Percentiles rank a stretch among this genome's conserved stretches.
These are phyloP conservation scores for Drosophila triauraria DNA, from an alignment of 1,140 invertebrate species.

Conservation along the genomic window DNA sequence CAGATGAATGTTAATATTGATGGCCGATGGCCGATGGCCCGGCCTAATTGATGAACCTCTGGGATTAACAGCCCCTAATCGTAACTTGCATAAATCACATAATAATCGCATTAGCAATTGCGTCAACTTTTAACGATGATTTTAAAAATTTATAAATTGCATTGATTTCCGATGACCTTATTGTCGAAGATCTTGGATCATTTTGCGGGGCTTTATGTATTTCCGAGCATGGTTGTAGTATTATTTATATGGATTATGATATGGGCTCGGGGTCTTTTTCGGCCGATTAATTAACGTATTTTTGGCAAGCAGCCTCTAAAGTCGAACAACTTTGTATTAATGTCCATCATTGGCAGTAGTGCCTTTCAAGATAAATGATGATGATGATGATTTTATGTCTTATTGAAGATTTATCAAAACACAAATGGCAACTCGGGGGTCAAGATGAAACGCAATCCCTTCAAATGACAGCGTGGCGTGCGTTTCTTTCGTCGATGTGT, in stretches of 20 bases:
- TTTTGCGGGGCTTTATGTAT: slow-evolving; percentile 47
- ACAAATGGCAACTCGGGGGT: slow-evolving; percentile 37
- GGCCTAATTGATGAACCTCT: slow-evolving; percentile 26
- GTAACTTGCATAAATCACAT: slow-evolving; percentile 57
- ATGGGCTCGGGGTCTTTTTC: slow-evolving; percentile 26
- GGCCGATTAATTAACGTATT: slow-evolving; percentile 45
- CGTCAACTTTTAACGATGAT: slow-evolving; percentile 38
- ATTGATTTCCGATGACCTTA: slow-evolving; percentile 63
- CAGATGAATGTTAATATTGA: background rate
- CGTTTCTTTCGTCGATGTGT: slow-evolving; percentile 8
- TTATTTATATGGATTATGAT: slow-evolving; percentile 33
- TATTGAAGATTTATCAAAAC: slow-evolving; percentile 67
- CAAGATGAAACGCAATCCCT: slow-evolving; percentile 30
- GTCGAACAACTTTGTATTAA: slow-evolving; percentile 52
- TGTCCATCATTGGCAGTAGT: slow-evolving; percentile 48
- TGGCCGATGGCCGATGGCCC: background rate
- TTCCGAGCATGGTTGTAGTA: slow-evolving; percentile 23
- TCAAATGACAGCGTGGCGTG: slow-evolving; percentile 61
- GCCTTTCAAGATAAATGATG: slow-evolving; percentile 54
- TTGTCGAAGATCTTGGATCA: slow-evolving; percentile 47
- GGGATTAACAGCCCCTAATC: slow-evolving; percentile 45
- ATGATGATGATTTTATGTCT: slow-evolving; percentile 76
- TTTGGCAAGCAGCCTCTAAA: slow-evolving; percentile 36
- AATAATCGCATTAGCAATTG: slow-evolving; percentile 68
- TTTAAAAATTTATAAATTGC: slow-evolving; percentile 31